Conservation (phyloP, 2,888 invertebrate species). For the Subacronicta megacephala region DNA sequence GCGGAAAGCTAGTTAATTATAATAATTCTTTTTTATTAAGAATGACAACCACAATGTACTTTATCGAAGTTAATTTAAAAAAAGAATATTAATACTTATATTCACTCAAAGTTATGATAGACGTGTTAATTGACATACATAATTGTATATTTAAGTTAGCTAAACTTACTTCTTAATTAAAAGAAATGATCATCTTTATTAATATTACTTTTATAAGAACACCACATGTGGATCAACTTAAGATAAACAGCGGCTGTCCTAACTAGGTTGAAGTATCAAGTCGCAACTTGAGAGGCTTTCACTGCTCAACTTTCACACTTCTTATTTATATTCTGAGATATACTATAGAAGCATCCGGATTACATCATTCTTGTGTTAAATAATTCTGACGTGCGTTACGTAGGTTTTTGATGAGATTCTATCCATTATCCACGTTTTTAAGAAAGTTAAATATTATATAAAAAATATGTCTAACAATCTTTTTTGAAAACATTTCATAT, state of each 20-base stretch:
- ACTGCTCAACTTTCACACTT: conserved; percentile 9
- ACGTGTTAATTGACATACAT: too few relatives aligned
- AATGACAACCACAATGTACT: too few relatives aligned
- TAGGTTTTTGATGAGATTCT: not conserved
- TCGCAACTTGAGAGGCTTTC: conserved; percentile 17
- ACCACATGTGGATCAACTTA: conserved; percentile 29
- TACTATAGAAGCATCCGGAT: not conserved
- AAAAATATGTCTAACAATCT: too few relatives aligned
- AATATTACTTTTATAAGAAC: conserved; percentile 21
- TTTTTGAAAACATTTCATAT: too few relatives aligned
- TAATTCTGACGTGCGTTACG: not conserved
- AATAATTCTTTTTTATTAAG: too few relatives aligned
- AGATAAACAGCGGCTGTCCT: conserved; percentile 34
- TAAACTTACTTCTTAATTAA: too few relatives aligned
- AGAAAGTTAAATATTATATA: too few relatives aligned
- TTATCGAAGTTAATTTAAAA: too few relatives aligned
- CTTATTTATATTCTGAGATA: conserved; percentile 11
- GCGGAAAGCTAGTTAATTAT: too few relatives aligned
- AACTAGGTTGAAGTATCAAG: conserved; percentile 28
- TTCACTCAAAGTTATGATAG: too few relatives aligned
- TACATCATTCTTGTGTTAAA: not conserved
- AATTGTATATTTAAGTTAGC: too few relatives aligned
- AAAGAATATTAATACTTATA: too few relatives aligned
- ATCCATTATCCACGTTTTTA: not conserved
- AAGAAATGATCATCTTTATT: conserved; percentile 13